phyloP scores from a whole-genome alignment of 1,140 invertebrate genomes.

The Marisa cornuarietis region DNA sequence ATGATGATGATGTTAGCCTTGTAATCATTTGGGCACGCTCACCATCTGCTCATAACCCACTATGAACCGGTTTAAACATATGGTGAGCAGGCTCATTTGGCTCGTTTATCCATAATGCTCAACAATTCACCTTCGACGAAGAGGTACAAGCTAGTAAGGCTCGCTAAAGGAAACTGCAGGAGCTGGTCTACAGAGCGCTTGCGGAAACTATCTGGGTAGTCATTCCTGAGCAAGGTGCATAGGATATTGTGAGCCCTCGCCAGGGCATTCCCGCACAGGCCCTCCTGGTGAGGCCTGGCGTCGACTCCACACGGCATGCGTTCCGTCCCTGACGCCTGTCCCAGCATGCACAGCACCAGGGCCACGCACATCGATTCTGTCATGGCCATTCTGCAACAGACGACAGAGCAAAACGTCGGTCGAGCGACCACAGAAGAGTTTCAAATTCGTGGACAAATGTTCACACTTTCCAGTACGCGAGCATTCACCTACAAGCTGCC shows the following conservation, averaged over 20 bases:
- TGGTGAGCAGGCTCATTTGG: too few species aligned
- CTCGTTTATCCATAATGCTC: neutral
- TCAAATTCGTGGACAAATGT: too few species aligned
- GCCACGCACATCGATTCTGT: neutral
- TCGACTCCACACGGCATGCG: slow-evolving; percentile 2
- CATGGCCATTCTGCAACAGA: slow-evolving; percentile 1
- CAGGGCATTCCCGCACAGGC: neutral
- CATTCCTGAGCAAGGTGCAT: neutral
- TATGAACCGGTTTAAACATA: too few species aligned
- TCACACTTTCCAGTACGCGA: too few species aligned
- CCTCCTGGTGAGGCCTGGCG: neutral
- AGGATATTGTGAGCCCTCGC: neutral
- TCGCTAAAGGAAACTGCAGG: neutral
- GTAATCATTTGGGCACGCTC: too few species aligned
- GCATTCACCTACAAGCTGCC: too few species aligned
- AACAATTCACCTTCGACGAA: neutral
- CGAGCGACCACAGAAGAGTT: too few species aligned
- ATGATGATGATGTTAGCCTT: too few species aligned
- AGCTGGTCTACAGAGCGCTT: neutral
- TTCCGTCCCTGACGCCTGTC: neutral
- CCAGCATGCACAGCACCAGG: slow-evolving; percentile 12
- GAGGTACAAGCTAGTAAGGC: neutral
- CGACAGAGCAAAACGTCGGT: neutral
- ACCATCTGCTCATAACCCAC: too few species aligned
- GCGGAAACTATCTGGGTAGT: neutral